Percentiles rank a stretch among this genome's conserved stretches.
Conservation (phyloP, 2,797 vertebrate genomes). For the Halcyon badia region DNA sequence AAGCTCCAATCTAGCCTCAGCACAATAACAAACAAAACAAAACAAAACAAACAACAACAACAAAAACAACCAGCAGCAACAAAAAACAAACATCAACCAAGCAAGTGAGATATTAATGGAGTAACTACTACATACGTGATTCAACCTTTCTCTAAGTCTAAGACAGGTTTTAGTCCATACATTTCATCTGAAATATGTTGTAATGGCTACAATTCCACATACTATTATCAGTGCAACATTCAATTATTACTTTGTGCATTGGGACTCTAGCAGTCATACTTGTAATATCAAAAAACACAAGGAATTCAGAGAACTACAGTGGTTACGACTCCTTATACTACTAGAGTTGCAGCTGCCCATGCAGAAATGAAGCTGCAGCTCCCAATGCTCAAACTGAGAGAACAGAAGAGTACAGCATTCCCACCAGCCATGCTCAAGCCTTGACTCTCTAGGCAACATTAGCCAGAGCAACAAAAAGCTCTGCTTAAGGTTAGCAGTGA, state of each 20-base stretch:
- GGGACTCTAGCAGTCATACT: neutral
- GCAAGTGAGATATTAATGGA: neutral
- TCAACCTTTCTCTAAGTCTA: neutral
- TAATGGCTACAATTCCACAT: neutral
- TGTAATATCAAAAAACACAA: neutral
- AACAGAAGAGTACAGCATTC: neutral
- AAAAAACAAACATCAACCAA: too few relatives aligned
- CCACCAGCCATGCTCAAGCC: neutral
- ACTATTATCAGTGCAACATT: neutral
- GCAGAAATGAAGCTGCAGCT: neutral
- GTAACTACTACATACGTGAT: neutral
- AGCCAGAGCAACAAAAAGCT: neutral
- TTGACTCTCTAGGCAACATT: conserved; percentile 10
- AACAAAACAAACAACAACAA: too few relatives aligned
- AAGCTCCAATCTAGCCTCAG: neutral
- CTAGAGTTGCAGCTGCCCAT: neutral
- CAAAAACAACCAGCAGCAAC: too few relatives aligned
- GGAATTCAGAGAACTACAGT: neutral
- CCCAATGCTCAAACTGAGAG: neutral
- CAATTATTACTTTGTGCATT: neutral
- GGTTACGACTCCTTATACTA: neutral
- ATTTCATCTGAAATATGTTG: neutral
- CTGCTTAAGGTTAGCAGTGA: neutral
- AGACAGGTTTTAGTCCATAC: neutral
- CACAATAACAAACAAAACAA: neutral